Percentiles rank a stretch among this genome's conserved stretches.
These are phyloP conservation scores for Ischnura elegans DNA, from an alignment of 2,888 invertebrate species.

Conservation along the genomic window DNA sequence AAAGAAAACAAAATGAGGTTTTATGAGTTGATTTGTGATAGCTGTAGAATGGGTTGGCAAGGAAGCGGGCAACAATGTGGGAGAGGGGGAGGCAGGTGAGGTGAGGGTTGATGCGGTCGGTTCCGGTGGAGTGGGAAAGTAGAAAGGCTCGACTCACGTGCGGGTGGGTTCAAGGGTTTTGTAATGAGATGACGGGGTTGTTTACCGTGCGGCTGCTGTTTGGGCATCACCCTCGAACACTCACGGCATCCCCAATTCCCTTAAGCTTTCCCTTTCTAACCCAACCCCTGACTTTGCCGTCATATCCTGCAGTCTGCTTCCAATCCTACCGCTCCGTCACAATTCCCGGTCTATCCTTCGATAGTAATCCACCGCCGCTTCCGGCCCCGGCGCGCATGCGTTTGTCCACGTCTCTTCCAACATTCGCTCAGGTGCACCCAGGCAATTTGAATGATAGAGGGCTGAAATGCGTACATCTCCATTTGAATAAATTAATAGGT, in stretches of 20 bases:
- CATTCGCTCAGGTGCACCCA: too few species aligned
- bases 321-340: not conserved
- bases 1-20: too few species aligned
- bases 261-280: not conserved
- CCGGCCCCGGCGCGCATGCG: too few species aligned
- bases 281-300: not conserved
- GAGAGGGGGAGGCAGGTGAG: not conserved
- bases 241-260: constrained; percentile 15
- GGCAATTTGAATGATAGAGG: too few species aligned
- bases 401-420: too few species aligned
- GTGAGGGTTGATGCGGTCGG: not conserved
- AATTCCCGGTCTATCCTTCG: too few species aligned
- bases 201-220: constrained; percentile 44
- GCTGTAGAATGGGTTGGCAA: not conserved
- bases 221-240: constrained; percentile 10
- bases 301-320: not conserved
- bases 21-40: too few species aligned
- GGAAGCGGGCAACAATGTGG: not conserved
- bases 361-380: too few species aligned
- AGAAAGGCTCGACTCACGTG: constrained; percentile 37
- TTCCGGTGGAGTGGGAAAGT: not conserved
- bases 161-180: constrained; percentile 52
- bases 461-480: too few species aligned
- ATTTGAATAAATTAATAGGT: too few species aligned
- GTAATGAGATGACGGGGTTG: constrained; percentile 53